phyloP scores from a whole-genome alignment of 2,888 invertebrate species.

The Luperina nickerlii region DNA sequence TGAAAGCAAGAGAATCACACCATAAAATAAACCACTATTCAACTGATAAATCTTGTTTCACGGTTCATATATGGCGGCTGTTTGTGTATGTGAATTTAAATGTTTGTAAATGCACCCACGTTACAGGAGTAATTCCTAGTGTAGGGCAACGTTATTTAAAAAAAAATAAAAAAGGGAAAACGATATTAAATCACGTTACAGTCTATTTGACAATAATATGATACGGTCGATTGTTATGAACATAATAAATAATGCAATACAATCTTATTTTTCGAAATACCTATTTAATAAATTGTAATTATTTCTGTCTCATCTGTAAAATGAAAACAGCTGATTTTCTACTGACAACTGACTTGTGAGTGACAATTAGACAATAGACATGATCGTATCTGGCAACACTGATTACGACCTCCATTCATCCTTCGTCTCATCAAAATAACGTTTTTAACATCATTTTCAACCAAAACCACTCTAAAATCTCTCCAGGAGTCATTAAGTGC shows the following conservation, averaged over 20 bases:
- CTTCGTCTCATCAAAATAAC: conserved; percentile 76
- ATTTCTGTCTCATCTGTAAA: neutral
- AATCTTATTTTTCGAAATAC: neutral
- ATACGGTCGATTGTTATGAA: no score
- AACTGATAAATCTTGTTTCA: neutral
- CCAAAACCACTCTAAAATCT: conserved; percentile 69
- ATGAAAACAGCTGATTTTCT: conserved; percentile 2
- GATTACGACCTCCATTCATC: conserved; percentile 88
- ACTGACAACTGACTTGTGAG: no score
- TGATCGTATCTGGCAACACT: conserved; percentile 15
- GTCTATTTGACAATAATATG: neutral
- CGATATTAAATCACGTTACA: no score
- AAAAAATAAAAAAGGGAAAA: no score
- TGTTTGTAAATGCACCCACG: no score
- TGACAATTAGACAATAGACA: neutral
- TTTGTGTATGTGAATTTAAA: no score
- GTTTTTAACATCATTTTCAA: conserved; percentile 81
- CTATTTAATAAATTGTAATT: neutral
- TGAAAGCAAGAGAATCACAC: neutral
- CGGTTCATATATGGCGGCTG: no score
- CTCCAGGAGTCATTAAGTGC: conserved; percentile 68
- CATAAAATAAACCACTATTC: neutral
- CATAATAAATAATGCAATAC: neutral
- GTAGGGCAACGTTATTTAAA: no score
- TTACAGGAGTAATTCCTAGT: no score